Base-by-base conservation (phyloP, 2,113 vertebrate species). In the Cnemophilus loriae region DNA sequence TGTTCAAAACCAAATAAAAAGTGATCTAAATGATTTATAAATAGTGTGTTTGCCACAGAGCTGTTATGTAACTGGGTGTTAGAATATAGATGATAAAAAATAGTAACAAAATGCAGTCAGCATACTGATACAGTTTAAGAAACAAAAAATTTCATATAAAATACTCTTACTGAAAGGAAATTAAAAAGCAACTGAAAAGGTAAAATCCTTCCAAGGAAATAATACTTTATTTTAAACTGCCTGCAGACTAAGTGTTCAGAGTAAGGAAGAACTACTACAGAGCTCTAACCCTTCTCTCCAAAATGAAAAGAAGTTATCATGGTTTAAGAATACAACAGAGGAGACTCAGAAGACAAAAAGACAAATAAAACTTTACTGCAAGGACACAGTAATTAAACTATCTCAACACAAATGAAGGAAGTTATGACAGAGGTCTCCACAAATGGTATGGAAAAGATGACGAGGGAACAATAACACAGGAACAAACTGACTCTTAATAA, bases 361-460 rank as follows among this genome's bases (percentile, higher is more conserved):
- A 73, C n/a, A 87, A 92, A 75, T 30, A 68, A 64, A 92, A 87
- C 17, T 56, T 73, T 49, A 71, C 82, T 52, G 63, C 55, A 90
- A 86, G 94, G 75, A 86, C 89, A 88, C 3, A 46, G 88, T 64
- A 64, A 82, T 78, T 81, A 86, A 64, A 69, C 55, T 37, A 73
- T 50, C 79, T 73, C 65, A 90, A 86, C 46, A 95, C 79, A 95
- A 94, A 96, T 33, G 87, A 94, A 93, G 88, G 76, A 96, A 92
- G 71, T 69, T 86, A 80, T 35, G 67, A 93, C 82, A 85, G 65
- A 93, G 37, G 32, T 83, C 41, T 94, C 67, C 33, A 70, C 9
- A 19, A 94, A 88, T 9, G 23, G 37, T 77, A 92, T 53, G 30
- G 88, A 83, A 63, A 87, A 64, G 57, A 85, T 61, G 70, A 90